Conservation (phyloP, 2,888 invertebrate genomes). For the Brenthis daphne region DNA sequence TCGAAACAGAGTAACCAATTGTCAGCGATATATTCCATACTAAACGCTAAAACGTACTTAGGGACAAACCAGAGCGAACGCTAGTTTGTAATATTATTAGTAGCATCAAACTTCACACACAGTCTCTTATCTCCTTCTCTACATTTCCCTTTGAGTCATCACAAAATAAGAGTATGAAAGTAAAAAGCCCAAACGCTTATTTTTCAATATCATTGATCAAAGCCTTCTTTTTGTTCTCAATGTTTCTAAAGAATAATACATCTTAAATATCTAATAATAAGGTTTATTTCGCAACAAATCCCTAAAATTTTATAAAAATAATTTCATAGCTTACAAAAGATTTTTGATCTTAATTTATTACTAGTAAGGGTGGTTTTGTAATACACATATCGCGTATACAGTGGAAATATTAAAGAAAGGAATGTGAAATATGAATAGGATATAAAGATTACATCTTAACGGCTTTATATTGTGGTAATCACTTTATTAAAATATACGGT, state of each 20-base stretch:
- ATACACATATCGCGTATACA: neutral
- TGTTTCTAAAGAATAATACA: neutral
- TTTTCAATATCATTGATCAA: slow-evolving; percentile 23
- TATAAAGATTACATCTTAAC: slow-evolving; percentile 9
- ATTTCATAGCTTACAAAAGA: neutral
- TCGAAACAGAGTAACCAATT: no score
- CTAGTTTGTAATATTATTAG: no score
- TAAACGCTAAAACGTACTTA: neutral
- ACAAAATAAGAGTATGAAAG: slow-evolving; percentile 10
- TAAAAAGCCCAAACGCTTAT: slow-evolving; percentile 13
- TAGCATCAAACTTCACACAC: neutral
- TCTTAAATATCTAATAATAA: neutral
- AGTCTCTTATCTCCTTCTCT: neutral
- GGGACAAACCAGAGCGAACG: neutral
- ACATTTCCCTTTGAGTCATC: slow-evolving; percentile 7
- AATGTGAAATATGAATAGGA: slow-evolving; percentile 1
- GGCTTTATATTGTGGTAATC: slow-evolving; percentile 13
- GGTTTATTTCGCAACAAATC: slow-evolving; percentile 3
- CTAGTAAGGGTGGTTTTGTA: neutral
- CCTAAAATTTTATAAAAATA: neutral
- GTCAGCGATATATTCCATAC: neutral
- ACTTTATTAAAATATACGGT: slow-evolving; percentile 5
- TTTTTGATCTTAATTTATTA: neutral
- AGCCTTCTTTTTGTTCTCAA: slow-evolving; percentile 7
- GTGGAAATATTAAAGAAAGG: neutral